Percentiles rank a stretch among this genome's conserved stretches.
These are phyloP conservation scores for Brachyopa scutellaris DNA, from an alignment of 2,888 invertebrate genomes.

Conservation along the genomic window DNA sequence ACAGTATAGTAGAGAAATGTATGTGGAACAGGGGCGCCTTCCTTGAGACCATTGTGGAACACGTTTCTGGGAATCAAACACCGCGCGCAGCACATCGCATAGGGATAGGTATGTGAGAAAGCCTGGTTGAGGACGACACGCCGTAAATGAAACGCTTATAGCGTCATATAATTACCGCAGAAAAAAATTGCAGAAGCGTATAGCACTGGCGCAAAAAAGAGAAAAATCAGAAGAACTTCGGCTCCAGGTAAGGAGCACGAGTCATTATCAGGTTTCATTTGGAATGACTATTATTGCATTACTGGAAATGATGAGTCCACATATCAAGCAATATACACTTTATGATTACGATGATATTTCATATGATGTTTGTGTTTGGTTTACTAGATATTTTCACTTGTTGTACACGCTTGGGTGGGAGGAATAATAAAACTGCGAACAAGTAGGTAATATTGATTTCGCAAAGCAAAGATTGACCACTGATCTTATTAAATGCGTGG, in stretches of 20 bases:
- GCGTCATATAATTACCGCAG: slow-evolving; percentile 70
- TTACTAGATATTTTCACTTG: slow-evolving; percentile 54
- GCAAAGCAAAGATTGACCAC: slow-evolving; percentile 10
- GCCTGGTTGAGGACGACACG: slow-evolving; percentile 71
- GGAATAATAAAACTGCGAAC: slow-evolving; percentile 57
- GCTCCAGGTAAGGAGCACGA: slow-evolving; percentile 73
- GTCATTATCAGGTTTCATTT: slow-evolving; percentile 67
- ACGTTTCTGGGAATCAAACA: slow-evolving; percentile 72
- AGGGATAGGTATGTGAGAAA: slow-evolving; percentile 69
- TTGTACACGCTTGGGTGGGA: slow-evolving; percentile 53
- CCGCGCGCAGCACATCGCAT: slow-evolving; percentile 69
- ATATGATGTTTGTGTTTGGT: slow-evolving; percentile 48
- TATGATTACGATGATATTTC: slow-evolving; percentile 63
- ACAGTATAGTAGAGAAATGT: slow-evolving; percentile 59
- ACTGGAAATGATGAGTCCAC: slow-evolving; percentile 65
- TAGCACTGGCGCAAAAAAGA: slow-evolving; percentile 17
- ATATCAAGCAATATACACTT: slow-evolving; percentile 58
- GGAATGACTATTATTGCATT: slow-evolving; percentile 62
- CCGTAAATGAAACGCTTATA: slow-evolving; percentile 71
- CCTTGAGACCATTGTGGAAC: slow-evolving; percentile 71
- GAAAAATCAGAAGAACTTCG: slow-evolving; percentile 54
- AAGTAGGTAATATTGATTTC: slow-evolving; percentile 46
- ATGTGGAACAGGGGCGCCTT: slow-evolving; percentile 73
- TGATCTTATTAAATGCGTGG: slow-evolving; percentile 46
- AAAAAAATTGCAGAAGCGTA: slow-evolving; percentile 49